Percentiles rank a stretch among this genome's conserved stretches.
Conservation (phyloP, 1,140 invertebrate genomes). For the Zaprionus inermis region DNA sequence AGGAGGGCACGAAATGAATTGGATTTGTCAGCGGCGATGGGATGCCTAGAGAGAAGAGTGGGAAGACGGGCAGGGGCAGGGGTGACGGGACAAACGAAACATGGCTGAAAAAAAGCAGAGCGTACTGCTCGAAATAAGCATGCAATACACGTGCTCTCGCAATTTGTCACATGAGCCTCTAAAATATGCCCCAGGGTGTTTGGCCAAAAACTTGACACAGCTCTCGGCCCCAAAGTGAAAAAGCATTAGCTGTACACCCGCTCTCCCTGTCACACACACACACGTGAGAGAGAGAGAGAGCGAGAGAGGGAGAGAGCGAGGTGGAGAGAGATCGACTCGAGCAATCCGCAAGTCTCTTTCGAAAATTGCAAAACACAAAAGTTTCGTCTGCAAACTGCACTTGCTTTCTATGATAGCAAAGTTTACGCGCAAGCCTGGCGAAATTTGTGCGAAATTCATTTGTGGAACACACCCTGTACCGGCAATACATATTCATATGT, state of each 20-base stretch:
- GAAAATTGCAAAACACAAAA: background rate
- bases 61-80: background rate
- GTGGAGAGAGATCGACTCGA: too few relatives aligned
- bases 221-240: conserved; percentile 40
- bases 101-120: conserved; percentile 18
- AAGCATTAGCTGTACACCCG: conserved; percentile 59
- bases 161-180: conserved; percentile 84
- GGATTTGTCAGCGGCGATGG: conserved; percentile 67
- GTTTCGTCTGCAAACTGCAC: background rate
- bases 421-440: background rate
- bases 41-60: background rate
- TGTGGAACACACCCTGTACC: background rate
- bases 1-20: conserved; percentile 67
- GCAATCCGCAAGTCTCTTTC: background rate
- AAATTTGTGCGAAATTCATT: background rate
- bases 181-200: conserved; percentile 82
- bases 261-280: conserved; percentile 39
- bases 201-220: conserved; percentile 51
- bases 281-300: background rate
- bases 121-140: conserved; percentile 59
- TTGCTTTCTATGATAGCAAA: background rate
- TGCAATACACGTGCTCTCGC: conserved; percentile 78
- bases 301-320: too few relatives aligned
- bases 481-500: conserved; percentile 62
- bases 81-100: conserved; percentile 33